Evolutionary conservation across 2,113 vertebrate genomes (phyloP).

Genomic region (Alethe diademata): DNA sequence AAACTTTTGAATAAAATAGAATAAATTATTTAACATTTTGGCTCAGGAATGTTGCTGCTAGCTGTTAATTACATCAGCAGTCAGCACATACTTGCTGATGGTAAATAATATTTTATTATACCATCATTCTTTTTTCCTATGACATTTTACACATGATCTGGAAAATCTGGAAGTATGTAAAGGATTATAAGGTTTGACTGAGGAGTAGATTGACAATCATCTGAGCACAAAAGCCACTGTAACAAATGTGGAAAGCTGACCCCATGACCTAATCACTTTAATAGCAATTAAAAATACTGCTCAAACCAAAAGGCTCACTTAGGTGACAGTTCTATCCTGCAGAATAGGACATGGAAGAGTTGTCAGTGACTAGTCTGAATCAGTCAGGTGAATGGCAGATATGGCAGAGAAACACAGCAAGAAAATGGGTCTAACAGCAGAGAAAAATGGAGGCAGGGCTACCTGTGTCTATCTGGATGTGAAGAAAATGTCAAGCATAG

Average conservation of each 20-base stretch:
- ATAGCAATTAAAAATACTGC: background rate
- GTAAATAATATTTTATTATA: background rate
- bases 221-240: background rate
- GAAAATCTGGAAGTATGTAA: background rate
- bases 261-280: background rate
- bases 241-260: background rate
- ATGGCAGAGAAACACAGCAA: background rate
- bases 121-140: background rate
- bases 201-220: background rate
- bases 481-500: background rate
- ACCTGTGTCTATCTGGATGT: background rate
- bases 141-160: background rate
- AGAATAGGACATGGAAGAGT: background rate
- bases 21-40: conserved; percentile 17
- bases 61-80: background rate
- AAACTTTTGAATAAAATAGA: conserved; percentile 14
- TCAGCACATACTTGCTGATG: background rate
- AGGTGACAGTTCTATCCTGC: background rate
- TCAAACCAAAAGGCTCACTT: background rate
- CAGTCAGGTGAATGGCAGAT: background rate
- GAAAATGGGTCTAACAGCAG: background rate
- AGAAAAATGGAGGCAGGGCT: background rate
- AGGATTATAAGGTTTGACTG: background rate
- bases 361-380: background rate
- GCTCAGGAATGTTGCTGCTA: background rate